Percentiles rank a stretch among this genome's conserved stretches.
phyloP scores from a whole-genome alignment of 2,888 invertebrate genomes.

The Fragum sueziense region DNA sequence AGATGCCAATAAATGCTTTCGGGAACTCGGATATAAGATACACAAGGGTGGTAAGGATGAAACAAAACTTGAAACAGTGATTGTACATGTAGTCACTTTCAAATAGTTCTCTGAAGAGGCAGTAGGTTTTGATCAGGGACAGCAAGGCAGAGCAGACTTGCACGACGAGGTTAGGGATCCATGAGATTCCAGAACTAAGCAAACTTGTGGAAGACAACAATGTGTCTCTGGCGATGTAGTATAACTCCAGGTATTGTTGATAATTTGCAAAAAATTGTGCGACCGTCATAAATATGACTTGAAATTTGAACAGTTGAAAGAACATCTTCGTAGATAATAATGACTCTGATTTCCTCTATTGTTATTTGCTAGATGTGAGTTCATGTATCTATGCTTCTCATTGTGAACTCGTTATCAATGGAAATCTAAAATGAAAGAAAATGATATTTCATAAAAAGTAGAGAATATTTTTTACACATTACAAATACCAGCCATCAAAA shows the following conservation, averaged over 20 bases:
- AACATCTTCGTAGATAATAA: too few relatives aligned
- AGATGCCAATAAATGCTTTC: conserved; percentile 30
- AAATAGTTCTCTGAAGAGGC: conserved; percentile 40
- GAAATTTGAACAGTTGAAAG: neutral
- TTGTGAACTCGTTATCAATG: too few relatives aligned
- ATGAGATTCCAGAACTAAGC: neutral
- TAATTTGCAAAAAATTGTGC: neutral
- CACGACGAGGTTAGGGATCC: conserved; percentile 40
- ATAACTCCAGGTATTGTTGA: neutral
- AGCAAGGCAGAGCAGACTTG: conserved; percentile 36
- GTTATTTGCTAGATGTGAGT: too few relatives aligned
- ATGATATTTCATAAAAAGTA: too few relatives aligned
- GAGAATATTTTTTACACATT: too few relatives aligned
- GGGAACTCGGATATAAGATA: conserved; percentile 40
- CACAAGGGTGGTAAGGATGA: conserved; percentile 22
- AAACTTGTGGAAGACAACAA: neutral
- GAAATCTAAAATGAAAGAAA: too few relatives aligned
- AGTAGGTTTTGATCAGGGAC: conserved; percentile 28
- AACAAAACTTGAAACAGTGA: conserved; percentile 42
- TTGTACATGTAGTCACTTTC: conserved; percentile 47
- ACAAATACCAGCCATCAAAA: too few relatives aligned
- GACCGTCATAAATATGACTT: conserved; percentile 1
- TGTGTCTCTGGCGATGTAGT: conserved; percentile 1
- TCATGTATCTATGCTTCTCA: too few relatives aligned
- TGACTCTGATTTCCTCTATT: too few relatives aligned